Conservation (phyloP, 2,113 vertebrate genomes). For the Galeopterus variegatus region DNA sequence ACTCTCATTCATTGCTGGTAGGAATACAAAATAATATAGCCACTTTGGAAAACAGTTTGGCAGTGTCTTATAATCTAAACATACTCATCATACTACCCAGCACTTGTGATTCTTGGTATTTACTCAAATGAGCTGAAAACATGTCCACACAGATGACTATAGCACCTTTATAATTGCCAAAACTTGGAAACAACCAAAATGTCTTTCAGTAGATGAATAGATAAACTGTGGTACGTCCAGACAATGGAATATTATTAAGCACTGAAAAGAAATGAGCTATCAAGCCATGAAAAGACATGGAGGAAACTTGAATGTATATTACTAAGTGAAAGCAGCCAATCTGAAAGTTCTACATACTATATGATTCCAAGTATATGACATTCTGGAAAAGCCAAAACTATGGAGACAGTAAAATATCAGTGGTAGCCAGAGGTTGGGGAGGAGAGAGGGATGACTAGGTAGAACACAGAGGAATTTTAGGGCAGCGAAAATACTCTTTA, state of each 20-base stretch:
- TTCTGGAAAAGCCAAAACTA: neutral
- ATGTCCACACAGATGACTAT: neutral
- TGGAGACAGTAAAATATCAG: neutral
- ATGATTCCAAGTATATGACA: neutral
- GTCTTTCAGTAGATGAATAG: no score
- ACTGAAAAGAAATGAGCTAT: neutral
- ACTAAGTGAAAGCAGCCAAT: neutral
- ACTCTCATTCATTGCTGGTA: neutral
- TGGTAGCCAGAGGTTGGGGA: neutral
- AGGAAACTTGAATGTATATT: neutral
- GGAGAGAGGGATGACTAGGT: neutral
- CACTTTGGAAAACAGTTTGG: neutral
- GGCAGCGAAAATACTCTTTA: neutral
- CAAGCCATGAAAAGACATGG: neutral
- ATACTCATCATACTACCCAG: neutral
- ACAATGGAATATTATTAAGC: no score
- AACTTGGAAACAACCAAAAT: neutral
- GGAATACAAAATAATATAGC: neutral
- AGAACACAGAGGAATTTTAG: neutral
- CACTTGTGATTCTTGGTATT: neutral
- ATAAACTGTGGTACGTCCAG: no score
- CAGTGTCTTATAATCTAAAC: neutral
- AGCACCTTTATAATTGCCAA: neutral
- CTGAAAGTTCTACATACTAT: neutral
- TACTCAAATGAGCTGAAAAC: neutral